Conservation (phyloP, 2,888 invertebrate species). For the Melinopterus prodromus region DNA sequence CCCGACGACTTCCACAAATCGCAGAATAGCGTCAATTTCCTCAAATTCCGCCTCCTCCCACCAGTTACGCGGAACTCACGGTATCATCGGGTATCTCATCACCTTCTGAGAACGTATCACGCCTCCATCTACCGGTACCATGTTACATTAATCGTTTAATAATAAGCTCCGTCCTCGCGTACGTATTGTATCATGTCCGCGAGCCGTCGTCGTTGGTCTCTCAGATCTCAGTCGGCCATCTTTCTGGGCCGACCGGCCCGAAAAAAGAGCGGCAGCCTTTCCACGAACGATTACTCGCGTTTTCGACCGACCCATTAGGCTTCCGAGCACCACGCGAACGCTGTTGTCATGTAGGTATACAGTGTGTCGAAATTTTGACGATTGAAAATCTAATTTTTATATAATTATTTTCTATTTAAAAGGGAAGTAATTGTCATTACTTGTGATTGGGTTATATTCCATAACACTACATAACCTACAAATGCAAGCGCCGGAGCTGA, state of each 20-base stretch:
- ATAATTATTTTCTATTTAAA: too few species aligned
- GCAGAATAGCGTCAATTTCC: not conserved
- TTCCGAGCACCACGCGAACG: not conserved
- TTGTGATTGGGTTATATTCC: too few species aligned
- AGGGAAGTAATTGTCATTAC: too few species aligned
- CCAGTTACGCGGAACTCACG: not conserved
- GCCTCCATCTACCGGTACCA: not conserved
- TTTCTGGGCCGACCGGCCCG: not conserved
- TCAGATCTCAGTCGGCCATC: constrained; percentile 4
- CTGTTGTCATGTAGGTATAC: not conserved
- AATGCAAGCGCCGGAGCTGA: too few species aligned
- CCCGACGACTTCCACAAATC: too few species aligned
- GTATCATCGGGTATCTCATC: not conserved
- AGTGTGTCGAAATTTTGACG: not conserved
- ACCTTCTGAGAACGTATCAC: not conserved
- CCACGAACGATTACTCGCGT: not conserved
- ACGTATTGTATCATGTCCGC: not conserved
- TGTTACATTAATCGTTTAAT: not conserved
- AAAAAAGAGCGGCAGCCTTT: not conserved
- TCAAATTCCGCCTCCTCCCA: not conserved
- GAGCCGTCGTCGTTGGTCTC: not conserved
- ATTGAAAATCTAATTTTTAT: not conserved
- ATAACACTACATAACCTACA: too few species aligned
- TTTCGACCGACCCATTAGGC: not conserved
- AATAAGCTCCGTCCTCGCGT: not conserved